A percentile compares a stretch with the other conserved stretches of the same genome.
These are phyloP conservation scores for Drosophila paranaensis DNA, from an alignment of 2,888 invertebrate genomes.

Conservation along the genomic window DNA sequence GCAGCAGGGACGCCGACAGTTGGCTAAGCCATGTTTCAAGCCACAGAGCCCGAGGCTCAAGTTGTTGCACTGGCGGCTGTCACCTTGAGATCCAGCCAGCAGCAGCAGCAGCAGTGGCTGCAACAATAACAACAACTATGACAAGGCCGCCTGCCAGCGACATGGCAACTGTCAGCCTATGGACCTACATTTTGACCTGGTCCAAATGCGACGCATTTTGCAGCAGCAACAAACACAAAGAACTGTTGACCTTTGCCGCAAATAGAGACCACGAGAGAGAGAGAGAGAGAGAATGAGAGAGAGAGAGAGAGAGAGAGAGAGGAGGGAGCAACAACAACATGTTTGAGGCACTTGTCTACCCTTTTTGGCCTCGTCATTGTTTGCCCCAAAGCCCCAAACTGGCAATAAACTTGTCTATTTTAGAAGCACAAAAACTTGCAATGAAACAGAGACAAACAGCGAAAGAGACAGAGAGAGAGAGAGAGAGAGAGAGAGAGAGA, in stretches of 20 bases:
- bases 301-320: background rate
- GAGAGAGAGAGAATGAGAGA: background rate
- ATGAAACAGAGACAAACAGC: background rate
- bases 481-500: background rate
- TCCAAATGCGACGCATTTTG: conserved; percentile 33
- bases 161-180: conserved; percentile 59
- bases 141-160: conserved; percentile 49
- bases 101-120: conserved; percentile 8
- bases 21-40: conserved; percentile 24
- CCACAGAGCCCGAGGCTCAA: conserved; percentile 43
- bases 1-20: conserved; percentile 42
- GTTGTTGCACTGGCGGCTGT: conserved; percentile 40
- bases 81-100: conserved; percentile 50
- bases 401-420: conserved; percentile 79
- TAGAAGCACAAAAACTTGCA: conserved; percentile 61
- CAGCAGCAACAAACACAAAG: conserved; percentile 33
- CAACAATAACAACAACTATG: conserved; percentile 24
- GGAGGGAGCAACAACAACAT: conserved; percentile 35
- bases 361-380: conserved; percentile 78
- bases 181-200: conserved; percentile 51
- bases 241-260: conserved; percentile 57
- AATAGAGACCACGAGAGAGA: background rate
- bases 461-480: background rate
- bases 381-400: conserved; percentile 72
- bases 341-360: conserved; percentile 69